Percentiles rank a stretch among this genome's conserved stretches.
These are phyloP conservation scores for Sinohyriopsis cumingii DNA, from an alignment of 2,888 invertebrate genomes.

Conservation along the genomic window DNA sequence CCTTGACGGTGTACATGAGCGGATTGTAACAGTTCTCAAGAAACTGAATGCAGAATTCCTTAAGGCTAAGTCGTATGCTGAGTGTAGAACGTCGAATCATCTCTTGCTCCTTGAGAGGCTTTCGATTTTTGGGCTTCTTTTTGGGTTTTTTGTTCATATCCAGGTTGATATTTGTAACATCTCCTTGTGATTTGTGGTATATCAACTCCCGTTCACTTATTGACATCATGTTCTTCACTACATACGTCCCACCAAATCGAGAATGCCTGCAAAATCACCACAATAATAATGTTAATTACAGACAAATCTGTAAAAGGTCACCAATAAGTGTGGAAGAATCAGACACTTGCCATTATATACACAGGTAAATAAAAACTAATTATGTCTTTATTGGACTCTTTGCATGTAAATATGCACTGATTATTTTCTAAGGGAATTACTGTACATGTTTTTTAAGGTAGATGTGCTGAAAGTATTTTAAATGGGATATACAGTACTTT, in stretches of 20 bases:
- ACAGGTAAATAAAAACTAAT: too few relatives aligned
- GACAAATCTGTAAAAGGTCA: too few relatives aligned
- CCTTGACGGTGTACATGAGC: slow-evolving; percentile 90
- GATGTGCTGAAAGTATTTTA: too few relatives aligned
- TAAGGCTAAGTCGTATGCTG: slow-evolving; percentile 87
- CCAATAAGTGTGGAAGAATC: not conserved
- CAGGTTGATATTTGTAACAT: slow-evolving; percentile 85
- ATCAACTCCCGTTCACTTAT: slow-evolving; percentile 88
- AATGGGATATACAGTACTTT: too few relatives aligned
- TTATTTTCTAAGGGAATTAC: too few relatives aligned
- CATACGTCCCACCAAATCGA: slow-evolving; percentile 94
- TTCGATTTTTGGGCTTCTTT: slow-evolving; percentile 84
- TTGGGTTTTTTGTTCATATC: slow-evolving; percentile 81
- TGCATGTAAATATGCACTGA: too few relatives aligned
- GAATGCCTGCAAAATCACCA: slow-evolving; percentile 81
- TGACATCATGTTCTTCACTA: slow-evolving; percentile 93
- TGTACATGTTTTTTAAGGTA: too few relatives aligned
- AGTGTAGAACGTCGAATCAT: slow-evolving; percentile 88
- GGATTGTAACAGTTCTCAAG: slow-evolving; percentile 93
- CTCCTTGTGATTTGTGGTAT: slow-evolving; percentile 88
- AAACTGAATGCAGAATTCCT: slow-evolving; percentile 95
- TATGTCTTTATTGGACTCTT: too few relatives aligned
- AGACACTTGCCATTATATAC: not conserved
- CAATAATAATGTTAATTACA: not conserved
- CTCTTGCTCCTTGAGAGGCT: slow-evolving; percentile 78